A percentile compares a stretch with the other conserved stretches of the same genome.
These are phyloP conservation scores for Aldrovandia affinis DNA, from an alignment of 2,797 vertebrate species.

Conservation along the genomic window DNA sequence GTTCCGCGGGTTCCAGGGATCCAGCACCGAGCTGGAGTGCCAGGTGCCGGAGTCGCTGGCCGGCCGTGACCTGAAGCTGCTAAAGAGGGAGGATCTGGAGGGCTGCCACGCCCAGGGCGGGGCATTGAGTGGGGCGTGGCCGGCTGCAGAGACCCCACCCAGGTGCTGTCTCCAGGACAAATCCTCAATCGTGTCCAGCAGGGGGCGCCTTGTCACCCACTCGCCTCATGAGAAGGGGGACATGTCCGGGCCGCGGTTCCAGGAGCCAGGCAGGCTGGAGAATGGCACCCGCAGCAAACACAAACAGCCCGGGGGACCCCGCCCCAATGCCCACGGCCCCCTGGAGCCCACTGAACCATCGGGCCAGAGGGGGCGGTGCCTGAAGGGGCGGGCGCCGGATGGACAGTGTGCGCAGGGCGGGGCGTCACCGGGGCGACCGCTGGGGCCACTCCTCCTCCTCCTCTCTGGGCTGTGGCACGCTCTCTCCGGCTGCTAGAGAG, in stretches of 20 bases:
- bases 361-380: constrained; percentile 76
- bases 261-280: constrained; percentile 64
- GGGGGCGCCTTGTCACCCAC: constrained; percentile 66
- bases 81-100: constrained; percentile 69
- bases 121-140: constrained; percentile 62
- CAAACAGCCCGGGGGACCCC: constrained; percentile 70
- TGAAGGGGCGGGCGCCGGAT: constrained; percentile 75
- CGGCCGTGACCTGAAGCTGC: constrained; percentile 73
- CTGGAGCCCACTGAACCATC: constrained; percentile 71
- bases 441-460: constrained; percentile 46
- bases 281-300: constrained; percentile 74
- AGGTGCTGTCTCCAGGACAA: constrained; percentile 80
- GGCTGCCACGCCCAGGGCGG: constrained; percentile 65
- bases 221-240: constrained; percentile 75
- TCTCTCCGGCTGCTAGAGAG: constrained; percentile 22
- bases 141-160: constrained; percentile 49
- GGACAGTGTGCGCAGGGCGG: constrained; percentile 75
- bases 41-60: constrained; percentile 68
- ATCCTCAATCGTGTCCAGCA: constrained; percentile 73
- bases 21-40: constrained; percentile 78
- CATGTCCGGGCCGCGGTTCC: constrained; percentile 71
- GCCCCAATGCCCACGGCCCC: constrained; percentile 70
- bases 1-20: constrained; percentile 81
- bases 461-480: constrained; percentile 65
- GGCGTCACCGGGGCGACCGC: constrained; percentile 56